Evolutionary conservation across 2,888 invertebrate genomes (phyloP).

Genomic region (Agrochola lota): DNA sequence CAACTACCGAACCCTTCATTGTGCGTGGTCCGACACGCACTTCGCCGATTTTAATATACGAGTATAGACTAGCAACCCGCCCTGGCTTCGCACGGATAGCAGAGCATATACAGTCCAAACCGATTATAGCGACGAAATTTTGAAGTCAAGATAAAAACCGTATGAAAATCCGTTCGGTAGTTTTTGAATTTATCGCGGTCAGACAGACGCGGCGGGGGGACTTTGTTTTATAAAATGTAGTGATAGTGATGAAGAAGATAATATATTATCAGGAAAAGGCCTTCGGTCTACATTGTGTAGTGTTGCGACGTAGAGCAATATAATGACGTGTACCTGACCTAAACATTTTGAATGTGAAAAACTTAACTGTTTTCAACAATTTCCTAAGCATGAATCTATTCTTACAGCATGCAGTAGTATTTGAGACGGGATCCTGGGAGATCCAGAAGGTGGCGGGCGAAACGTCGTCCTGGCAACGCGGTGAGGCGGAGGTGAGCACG

Average conservation of each 20-base stretch:
- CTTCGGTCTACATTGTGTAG: neutral
- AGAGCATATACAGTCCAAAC: too few relatives aligned
- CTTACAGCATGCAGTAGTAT: slow-evolving; percentile 73
- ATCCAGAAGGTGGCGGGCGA: slow-evolving; percentile 69
- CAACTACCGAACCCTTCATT: too few relatives aligned
- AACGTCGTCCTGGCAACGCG: slow-evolving; percentile 54
- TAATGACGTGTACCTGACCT: neutral
- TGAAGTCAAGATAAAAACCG: too few relatives aligned
- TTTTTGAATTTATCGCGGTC: too few relatives aligned
- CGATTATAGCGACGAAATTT: too few relatives aligned
- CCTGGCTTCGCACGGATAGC: too few relatives aligned
- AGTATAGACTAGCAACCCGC: too few relatives aligned
- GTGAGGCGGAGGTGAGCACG: slow-evolving; percentile 63
- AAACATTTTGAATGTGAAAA: neutral
- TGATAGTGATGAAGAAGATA: neutral
- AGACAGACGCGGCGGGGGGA: neutral
- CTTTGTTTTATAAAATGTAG: neutral
- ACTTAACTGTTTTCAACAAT: neutral
- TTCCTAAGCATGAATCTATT: neutral
- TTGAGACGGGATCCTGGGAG: slow-evolving; percentile 82
- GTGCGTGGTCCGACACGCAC: too few relatives aligned
- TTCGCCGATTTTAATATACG: too few relatives aligned
- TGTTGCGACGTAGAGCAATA: neutral
- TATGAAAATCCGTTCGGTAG: too few relatives aligned
- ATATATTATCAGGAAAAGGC: neutral